Evolutionary conservation across 1,140 invertebrate species (phyloP).

Genomic region (Chymomyza costata): DNA sequence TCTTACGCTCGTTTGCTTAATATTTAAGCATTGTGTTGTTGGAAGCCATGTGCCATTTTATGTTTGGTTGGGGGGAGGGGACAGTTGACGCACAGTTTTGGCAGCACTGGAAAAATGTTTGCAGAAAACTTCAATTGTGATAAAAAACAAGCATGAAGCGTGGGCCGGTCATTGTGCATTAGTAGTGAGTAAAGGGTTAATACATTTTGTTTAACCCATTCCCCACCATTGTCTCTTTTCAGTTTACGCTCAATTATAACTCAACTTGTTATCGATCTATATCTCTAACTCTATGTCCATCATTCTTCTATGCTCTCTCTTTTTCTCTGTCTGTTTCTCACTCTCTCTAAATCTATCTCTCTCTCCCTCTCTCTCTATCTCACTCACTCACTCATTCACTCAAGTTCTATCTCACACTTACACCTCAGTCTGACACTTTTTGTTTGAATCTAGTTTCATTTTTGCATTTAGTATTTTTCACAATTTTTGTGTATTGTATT

Average conservation of each 20-base stretch:
- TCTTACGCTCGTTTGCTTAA: too few relatives aligned
- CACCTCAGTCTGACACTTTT: slow-evolving; percentile 65
- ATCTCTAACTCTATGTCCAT: slow-evolving; percentile 11
- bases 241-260: slow-evolving; percentile 9
- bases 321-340: slow-evolving; percentile 10
- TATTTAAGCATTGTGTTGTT: slow-evolving; percentile 19
- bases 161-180: slow-evolving; percentile 57
- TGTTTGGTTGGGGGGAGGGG: too few relatives aligned
- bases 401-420: background rate
- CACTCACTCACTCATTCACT: slow-evolving; percentile 12
- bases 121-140: background rate
- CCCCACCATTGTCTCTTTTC: slow-evolving; percentile 16
- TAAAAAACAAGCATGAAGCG: too few relatives aligned
- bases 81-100: slow-evolving; percentile 29
- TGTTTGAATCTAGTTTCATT: slow-evolving; percentile 74
- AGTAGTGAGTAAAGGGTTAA: too few relatives aligned
- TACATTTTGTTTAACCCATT: too few relatives aligned
- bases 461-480: slow-evolving; percentile 73
- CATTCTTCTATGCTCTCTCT: background rate
- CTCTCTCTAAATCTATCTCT: slow-evolving; percentile 10
- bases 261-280: slow-evolving; percentile 9
- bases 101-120: slow-evolving; percentile 8
- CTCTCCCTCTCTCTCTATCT: slow-evolving; percentile 16
- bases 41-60: slow-evolving; percentile 48
- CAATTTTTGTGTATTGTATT: slow-evolving; percentile 66